Evolutionary conservation across 2,888 invertebrate genomes (phyloP).

Genomic region (Eupsilia transversa): DNA sequence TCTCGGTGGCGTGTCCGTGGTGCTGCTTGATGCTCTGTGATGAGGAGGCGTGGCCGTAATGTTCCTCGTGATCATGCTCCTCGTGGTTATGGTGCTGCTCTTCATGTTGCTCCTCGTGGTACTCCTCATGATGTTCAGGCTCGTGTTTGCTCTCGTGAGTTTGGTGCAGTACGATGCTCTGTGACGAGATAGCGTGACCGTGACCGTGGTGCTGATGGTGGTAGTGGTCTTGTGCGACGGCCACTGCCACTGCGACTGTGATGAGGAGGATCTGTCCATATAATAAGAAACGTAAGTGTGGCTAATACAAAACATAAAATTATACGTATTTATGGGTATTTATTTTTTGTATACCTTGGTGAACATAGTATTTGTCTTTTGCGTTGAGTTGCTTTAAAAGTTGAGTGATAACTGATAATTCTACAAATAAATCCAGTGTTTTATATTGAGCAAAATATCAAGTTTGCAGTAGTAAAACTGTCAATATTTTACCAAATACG

Average conservation of each 20-base stretch:
- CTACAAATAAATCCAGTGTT: constrained; percentile 15
- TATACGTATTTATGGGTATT: neutral
- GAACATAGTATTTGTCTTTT: constrained; percentile 23
- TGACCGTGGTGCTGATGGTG: constrained; percentile 54
- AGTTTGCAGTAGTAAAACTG: neutral
- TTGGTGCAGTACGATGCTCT: constrained; percentile 74
- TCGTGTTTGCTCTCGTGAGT: too few species aligned
- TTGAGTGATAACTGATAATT: constrained; percentile 17
- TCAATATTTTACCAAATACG: neutral
- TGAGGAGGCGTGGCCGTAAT: constrained; percentile 66
- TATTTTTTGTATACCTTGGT: constrained; percentile 19
- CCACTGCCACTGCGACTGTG: neutral
- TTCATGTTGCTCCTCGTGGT: too few species aligned
- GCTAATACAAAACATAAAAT: neutral
- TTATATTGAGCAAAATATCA: constrained; percentile 30
- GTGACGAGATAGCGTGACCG: constrained; percentile 61
- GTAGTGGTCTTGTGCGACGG: constrained; percentile 20
- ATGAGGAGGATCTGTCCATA: constrained; percentile 24
- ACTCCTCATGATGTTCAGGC: too few species aligned
- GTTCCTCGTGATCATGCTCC: too few species aligned
- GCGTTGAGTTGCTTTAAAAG: neutral
- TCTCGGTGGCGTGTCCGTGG: constrained; percentile 67
- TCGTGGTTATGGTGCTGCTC: too few species aligned
- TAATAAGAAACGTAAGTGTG: neutral
- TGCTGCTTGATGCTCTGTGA: constrained; percentile 72